phyloP scores from a whole-genome alignment of 1,140 invertebrate species.

The Brachionus sp. region DNA sequence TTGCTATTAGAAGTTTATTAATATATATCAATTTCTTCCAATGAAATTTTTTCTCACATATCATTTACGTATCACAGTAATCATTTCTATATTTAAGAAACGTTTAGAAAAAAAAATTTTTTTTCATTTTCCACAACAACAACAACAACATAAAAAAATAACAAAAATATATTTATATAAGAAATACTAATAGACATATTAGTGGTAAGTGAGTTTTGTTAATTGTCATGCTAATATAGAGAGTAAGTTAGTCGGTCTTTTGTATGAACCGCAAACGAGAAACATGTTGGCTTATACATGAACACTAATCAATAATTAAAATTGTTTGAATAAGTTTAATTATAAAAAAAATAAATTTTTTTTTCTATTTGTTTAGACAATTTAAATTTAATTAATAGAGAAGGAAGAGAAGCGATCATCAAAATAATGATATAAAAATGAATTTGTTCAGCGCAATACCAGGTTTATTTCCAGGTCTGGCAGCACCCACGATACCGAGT shows the following conservation, averaged over 20 bases:
- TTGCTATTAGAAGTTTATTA: slow-evolving; percentile 42
- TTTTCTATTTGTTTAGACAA: no score
- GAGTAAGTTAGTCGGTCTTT: no score
- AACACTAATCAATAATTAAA: no score
- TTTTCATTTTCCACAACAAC: not conserved
- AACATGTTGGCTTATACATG: no score
- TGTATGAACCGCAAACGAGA: no score
- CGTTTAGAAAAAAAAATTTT: not conserved
- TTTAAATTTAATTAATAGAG: no score
- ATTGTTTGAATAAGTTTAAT: no score
- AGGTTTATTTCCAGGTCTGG: slow-evolving; percentile 18
- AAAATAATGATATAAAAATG: not conserved
- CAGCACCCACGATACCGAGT: slow-evolving; percentile 10
- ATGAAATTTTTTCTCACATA: slow-evolving; percentile 46
- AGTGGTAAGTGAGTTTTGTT: no score
- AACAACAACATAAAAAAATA: not conserved
- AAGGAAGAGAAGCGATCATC: no score
- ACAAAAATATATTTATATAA: not conserved
- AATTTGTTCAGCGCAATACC: slow-evolving; percentile 40
- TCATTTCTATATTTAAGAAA: slow-evolving; percentile 27
- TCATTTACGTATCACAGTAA: slow-evolving; percentile 46
- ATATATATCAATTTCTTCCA: slow-evolving; percentile 37
- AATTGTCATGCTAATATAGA: no score
- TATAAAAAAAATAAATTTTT: no score
- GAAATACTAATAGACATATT: not conserved